Conservation (phyloP, 2,888 invertebrate species). For the Caenorhabditis wallacei region DNA sequence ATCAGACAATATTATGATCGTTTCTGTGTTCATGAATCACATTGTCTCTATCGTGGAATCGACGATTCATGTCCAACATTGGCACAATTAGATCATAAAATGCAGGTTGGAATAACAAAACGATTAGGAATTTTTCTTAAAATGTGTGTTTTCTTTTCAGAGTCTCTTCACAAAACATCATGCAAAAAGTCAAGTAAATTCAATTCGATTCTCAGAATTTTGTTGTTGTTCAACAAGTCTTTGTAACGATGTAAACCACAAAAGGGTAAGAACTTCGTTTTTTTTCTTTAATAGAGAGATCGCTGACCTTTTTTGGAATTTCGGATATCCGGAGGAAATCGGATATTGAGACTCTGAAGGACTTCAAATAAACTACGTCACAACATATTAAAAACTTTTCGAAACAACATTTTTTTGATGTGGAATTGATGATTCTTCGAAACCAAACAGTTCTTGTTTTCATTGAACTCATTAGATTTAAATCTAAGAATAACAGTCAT, state of each 20-base stretch:
- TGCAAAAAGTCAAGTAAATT: constrained; percentile 55
- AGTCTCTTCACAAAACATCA: constrained; percentile 64
- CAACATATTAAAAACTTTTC: constrained; percentile 13
- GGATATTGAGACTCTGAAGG: constrained; percentile 1
- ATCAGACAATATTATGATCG: constrained; percentile 73
- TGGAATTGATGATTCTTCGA: not conserved
- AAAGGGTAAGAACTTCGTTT: constrained; percentile 36
- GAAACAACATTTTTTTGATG: not conserved
- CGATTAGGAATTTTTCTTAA: constrained; percentile 31
- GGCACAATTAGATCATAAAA: constrained; percentile 68
- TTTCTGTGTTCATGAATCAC: constrained; percentile 74
- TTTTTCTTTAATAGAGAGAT: not conserved
- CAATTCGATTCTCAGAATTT: constrained; percentile 67
- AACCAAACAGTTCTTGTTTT: not conserved
- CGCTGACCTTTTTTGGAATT: constrained; percentile 24
- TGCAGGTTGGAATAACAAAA: constrained; percentile 63
- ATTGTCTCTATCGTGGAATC: constrained; percentile 73
- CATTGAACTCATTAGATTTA: not conserved
- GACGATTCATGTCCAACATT: constrained; percentile 67
- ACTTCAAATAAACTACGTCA: constrained; percentile 31
- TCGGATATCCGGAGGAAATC: constrained; percentile 43
- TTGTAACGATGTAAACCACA: constrained; percentile 68
- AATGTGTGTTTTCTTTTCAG: constrained; percentile 47
- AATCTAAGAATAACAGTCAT: not conserved
- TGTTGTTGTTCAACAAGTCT: constrained; percentile 73